Evolutionary conservation across 2,113 vertebrate genomes (phyloP).

Genomic region (Merops nubicus): DNA sequence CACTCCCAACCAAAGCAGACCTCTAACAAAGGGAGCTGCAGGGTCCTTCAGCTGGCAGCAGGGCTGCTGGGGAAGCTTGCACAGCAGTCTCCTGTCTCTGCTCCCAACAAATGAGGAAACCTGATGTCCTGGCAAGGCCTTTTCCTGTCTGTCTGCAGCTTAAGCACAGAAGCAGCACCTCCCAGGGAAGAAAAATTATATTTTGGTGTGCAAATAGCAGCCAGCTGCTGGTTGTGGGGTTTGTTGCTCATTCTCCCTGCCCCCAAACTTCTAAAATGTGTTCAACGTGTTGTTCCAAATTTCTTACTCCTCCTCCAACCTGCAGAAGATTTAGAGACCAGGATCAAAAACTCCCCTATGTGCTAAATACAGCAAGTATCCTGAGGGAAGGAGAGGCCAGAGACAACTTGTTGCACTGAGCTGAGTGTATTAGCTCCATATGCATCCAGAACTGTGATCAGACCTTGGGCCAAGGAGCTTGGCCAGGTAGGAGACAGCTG

Average conservation of each 20-base stretch:
- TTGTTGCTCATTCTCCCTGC: neutral
- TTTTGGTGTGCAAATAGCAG: conserved; percentile 13
- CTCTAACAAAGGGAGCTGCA: neutral
- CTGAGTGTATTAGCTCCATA: too few relatives aligned
- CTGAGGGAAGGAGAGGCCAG: too few relatives aligned
- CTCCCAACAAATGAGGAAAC: conserved; percentile 66
- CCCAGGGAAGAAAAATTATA: neutral
- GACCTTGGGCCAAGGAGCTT: too few relatives aligned
- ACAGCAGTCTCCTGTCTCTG: conserved; percentile 11
- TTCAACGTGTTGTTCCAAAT: neutral
- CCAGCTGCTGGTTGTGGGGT: neutral
- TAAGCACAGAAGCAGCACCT: conserved; percentile 59
- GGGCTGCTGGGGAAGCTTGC: neutral
- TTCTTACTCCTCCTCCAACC: neutral
- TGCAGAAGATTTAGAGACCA: neutral
- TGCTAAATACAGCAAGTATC: too few relatives aligned
- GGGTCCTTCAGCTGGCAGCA: neutral
- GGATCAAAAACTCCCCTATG: neutral
- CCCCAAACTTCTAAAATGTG: neutral
- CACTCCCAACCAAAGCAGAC: neutral
- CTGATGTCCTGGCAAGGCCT: conserved; percentile 51
- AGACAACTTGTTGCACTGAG: too few relatives aligned
- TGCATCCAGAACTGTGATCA: too few relatives aligned
- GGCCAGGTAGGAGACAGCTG: too few relatives aligned
- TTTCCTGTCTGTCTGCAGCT: conserved; percentile 62